Conservation (phyloP, 2,888 invertebrate species). For the Chamaedrilus cognettii region DNA sequence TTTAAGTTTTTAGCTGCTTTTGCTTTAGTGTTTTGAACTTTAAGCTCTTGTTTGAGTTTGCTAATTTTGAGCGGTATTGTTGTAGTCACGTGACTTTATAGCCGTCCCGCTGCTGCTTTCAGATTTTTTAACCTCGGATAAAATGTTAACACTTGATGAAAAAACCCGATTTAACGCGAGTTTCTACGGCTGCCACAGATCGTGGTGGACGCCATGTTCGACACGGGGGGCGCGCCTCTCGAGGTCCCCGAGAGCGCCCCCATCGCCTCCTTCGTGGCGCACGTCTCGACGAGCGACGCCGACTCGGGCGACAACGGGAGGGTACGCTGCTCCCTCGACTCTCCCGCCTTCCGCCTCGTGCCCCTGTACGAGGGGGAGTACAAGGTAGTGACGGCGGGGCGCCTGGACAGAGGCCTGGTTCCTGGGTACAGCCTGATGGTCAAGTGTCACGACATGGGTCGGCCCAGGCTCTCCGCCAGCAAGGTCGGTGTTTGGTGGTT, state of each 20-base stretch:
- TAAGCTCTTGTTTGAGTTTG: too few species aligned
- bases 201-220: constrained; percentile 38
- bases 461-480: constrained; percentile 18
- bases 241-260: constrained; percentile 82
- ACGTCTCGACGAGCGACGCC: constrained; percentile 80
- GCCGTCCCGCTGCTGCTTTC: too few species aligned
- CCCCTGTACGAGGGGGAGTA: constrained; percentile 45
- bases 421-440: constrained; percentile 12
- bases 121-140: too few species aligned
- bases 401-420: constrained; percentile 5
- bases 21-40: too few species aligned
- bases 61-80: too few species aligned
- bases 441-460: constrained; percentile 25
- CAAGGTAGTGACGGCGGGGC: constrained; percentile 66
- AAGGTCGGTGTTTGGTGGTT: too few species aligned
- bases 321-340: constrained; percentile 61
- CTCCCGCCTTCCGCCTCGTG: constrained; percentile 42
- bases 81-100: too few species aligned
- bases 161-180: too few species aligned
- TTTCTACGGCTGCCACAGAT: too few species aligned
- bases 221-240: constrained; percentile 28
- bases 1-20: too few species aligned
- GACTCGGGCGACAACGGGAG: constrained; percentile 84
- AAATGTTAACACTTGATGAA: too few species aligned
- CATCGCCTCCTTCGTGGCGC: constrained; percentile 69